phyloP scores from a whole-genome alignment of 2,797 vertebrate genomes.

The Phalloptychus januarius region DNA sequence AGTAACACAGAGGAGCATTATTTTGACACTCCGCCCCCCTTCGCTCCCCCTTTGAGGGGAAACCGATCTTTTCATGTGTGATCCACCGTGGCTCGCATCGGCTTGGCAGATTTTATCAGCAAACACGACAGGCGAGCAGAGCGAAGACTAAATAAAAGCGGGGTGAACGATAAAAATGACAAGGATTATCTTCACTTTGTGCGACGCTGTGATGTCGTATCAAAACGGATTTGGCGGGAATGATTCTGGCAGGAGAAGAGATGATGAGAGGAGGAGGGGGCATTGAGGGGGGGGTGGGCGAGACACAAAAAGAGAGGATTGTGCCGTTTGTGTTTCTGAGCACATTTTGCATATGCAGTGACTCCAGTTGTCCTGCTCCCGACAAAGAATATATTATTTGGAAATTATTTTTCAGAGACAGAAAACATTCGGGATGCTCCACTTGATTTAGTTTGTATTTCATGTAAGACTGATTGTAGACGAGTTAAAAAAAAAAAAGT shows the following conservation, averaged over 20 bases:
- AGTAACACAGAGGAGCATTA: conserved; percentile 71
- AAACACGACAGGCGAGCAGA: conserved; percentile 75
- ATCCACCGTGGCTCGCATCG: conserved; percentile 69
- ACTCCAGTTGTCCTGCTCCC: conserved; percentile 32
- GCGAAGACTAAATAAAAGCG: conserved; percentile 64
- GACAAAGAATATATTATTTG: conserved; percentile 45
- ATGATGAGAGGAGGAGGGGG: conserved; percentile 25
- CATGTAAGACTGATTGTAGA: conserved; percentile 1
- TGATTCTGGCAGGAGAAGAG: conserved; percentile 71
- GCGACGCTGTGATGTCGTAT: conserved; percentile 77
- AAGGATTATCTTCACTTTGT: conserved; percentile 78
- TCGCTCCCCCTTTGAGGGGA: conserved; percentile 60
- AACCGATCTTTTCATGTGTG: conserved; percentile 79
- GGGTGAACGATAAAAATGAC: conserved; percentile 75
- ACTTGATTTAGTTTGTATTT: conserved; percentile 6
- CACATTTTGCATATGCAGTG: conserved; percentile 31
- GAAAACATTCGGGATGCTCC: conserved; percentile 10
- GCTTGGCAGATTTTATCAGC: conserved; percentile 80
- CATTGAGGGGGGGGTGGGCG: conserved; percentile 5
- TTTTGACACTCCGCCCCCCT: conserved; percentile 72
- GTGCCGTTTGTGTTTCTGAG: conserved; percentile 26
- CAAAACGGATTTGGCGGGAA: conserved; percentile 78
- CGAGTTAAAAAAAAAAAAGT: conserved; percentile 9
- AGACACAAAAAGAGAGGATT: conserved; percentile 44
- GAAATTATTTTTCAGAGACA: conserved; percentile 29